Evolutionary conservation across 35 echinoderm and acorn worm species (phyloP), one percentile per base, ranked within the genome.

Genomic region (Heliocidaris erythrogramma): DNA sequence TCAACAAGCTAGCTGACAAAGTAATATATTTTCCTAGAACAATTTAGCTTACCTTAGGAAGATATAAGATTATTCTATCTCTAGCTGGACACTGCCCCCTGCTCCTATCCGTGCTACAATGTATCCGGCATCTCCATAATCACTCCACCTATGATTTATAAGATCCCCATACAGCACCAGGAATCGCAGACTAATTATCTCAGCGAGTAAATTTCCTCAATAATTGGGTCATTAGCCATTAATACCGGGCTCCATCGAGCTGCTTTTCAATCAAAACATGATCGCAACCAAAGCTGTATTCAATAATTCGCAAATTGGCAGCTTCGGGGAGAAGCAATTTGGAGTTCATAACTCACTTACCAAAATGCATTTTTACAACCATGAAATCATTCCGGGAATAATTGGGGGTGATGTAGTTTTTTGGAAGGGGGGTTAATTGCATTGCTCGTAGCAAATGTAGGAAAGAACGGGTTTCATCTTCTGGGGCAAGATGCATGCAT

Each of bases 141-240:
- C 21, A 78, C 65, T 78, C 27, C 8, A 21, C n/a, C 65, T 78
- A n/a, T 78, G 8, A 78, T 78, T 78, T 24, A 78, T 78, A n/a
- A 78, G 18, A 78, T 78, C 27, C 27, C 65, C 21, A 24, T 78
- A 78, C 21, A 21, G 65, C 65, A 21, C 7, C 27, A n/a, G 65
- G 18, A 78, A 18, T n/a, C 65, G 27, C 27, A n/a, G 65, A 78
- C 65, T 78, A 78, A 78, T 78, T 78, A 78, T 78, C 65, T n/a
- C 27, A 21, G 21, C 65, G 8, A 78, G 65, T 78, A 78, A 78
- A 78, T 78, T 78, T 78, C 65, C 65, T 78, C 65, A 21, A 78
- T 27, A 78, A 78, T 78, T 78, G 65, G 65, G 65, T 78, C 65
- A 78, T 78, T 78, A 78, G 65, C 65, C 65, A 78, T 78, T 78